phyloP scores from a whole-genome alignment of 2,797 vertebrate genomes.

The Bradypodion ventrale region DNA sequence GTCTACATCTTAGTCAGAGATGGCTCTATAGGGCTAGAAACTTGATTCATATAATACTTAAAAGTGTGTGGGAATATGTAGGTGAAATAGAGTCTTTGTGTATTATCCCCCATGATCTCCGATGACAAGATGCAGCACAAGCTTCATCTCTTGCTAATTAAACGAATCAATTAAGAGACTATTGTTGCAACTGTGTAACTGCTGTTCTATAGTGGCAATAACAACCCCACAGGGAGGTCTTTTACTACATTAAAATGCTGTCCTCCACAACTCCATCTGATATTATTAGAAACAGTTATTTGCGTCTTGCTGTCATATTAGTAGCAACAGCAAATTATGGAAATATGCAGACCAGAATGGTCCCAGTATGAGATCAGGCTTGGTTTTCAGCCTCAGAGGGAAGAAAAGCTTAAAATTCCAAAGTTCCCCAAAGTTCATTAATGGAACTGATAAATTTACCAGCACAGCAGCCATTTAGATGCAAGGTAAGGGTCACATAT shows the following conservation, averaged over 20 bases:
- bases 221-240: slow-evolving; percentile 92
- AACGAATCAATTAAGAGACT: slow-evolving; percentile 99
- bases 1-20: background rate
- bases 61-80: slow-evolving; percentile 70
- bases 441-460: slow-evolving; percentile 91
- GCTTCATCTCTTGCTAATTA: slow-evolving; percentile 98
- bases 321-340: slow-evolving; percentile 93
- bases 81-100: slow-evolving; percentile 78
- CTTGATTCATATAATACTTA: slow-evolving; percentile 40
- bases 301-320: slow-evolving; percentile 97
- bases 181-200: slow-evolving; percentile 94
- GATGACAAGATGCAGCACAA: slow-evolving; percentile 87
- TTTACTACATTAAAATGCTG: slow-evolving; percentile 91
- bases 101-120: slow-evolving; percentile 80
- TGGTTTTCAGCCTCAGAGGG: slow-evolving; percentile 91
- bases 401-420: slow-evolving; percentile 90
- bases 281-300: slow-evolving; percentile 99
- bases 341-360: slow-evolving; percentile 92
- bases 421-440: slow-evolving; percentile 98
- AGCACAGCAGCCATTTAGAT: slow-evolving; percentile 93
- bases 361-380: slow-evolving; percentile 95
- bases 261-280: slow-evolving; percentile 95
- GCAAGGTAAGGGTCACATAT: slow-evolving; percentile 97
- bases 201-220: slow-evolving; percentile 93
- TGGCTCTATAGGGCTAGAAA: slow-evolving; percentile 31